Conservation (phyloP, 2,113 vertebrate genomes). For the Mystacornis crossleyi region DNA sequence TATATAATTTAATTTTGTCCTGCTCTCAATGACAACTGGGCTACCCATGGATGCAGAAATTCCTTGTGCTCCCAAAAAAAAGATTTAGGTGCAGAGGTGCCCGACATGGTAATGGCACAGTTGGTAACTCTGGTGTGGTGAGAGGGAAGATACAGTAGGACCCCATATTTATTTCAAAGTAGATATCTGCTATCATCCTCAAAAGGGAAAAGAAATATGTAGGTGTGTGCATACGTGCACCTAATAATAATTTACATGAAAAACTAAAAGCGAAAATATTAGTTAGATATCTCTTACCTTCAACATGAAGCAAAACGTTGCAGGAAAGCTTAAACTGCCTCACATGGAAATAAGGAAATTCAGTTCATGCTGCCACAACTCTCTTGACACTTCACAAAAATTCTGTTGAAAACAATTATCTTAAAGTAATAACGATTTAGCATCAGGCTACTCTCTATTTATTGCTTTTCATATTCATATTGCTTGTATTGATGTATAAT, state of each 20-base stretch:
- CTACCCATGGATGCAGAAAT: background rate
- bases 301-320: background rate
- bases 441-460: background rate
- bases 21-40: background rate
- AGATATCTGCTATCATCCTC: background rate
- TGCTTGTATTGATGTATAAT: background rate
- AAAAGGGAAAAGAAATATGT: background rate
- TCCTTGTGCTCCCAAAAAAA: background rate
- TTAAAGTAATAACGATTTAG: background rate
- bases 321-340: background rate
- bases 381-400: background rate
- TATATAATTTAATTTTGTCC: background rate
- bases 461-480: background rate
- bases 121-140: background rate
- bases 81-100: background rate
- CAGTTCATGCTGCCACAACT: background rate
- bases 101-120: background rate
- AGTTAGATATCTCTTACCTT: background rate
- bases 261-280: background rate
- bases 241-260: background rate
- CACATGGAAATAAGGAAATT: accelerated
- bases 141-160: background rate
- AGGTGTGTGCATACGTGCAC: accelerated
- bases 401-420: background rate
- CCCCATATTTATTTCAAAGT: background rate